Evolutionary conservation across 2,888 invertebrate genomes (phyloP).

Genomic region (Brachypalpus laphriformis): DNA sequence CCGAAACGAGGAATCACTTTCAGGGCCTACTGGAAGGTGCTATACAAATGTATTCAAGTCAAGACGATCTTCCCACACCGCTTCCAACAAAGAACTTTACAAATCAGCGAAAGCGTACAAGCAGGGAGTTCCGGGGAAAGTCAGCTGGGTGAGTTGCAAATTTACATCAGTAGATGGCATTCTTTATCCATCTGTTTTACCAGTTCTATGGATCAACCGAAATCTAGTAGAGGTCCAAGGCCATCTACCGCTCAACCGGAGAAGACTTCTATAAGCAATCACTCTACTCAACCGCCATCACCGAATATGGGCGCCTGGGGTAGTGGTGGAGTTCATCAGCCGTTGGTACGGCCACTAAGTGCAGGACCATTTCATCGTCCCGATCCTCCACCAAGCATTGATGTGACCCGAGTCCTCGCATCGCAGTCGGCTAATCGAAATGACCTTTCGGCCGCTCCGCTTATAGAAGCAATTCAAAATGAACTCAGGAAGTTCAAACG

Average conservation of each 20-base stretch:
- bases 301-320: slow-evolving; percentile 84
- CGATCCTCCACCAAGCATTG: slow-evolving; percentile 81
- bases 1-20: slow-evolving; percentile 81
- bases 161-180: background rate
- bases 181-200: background rate
- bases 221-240: slow-evolving; percentile 77
- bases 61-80: slow-evolving; percentile 81
- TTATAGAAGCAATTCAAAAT: slow-evolving; percentile 92
- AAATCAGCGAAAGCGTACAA: slow-evolving; percentile 78
- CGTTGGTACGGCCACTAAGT: slow-evolving; percentile 85
- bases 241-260: slow-evolving; percentile 82
- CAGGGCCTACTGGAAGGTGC: slow-evolving; percentile 83
- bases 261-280: slow-evolving; percentile 79
- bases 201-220: slow-evolving; percentile 76
- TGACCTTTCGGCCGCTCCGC: slow-evolving; percentile 91
- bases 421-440: slow-evolving; percentile 77
- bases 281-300: slow-evolving; percentile 82
- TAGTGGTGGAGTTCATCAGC: slow-evolving; percentile 83
- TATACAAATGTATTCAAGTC: slow-evolving; percentile 82
- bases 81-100: slow-evolving; percentile 79
- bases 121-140: slow-evolving; percentile 81
- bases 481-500: slow-evolving; percentile 84
- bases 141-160: slow-evolving; percentile 79
- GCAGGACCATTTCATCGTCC: slow-evolving; percentile 86
- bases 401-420: slow-evolving; percentile 68